A percentile compares a stretch with the other conserved stretches of the same genome.
Evolutionary conservation across 37 sponge, comb jelly and placozoan species (phyloP).

Genomic region (Halichondria panicea): DNA sequence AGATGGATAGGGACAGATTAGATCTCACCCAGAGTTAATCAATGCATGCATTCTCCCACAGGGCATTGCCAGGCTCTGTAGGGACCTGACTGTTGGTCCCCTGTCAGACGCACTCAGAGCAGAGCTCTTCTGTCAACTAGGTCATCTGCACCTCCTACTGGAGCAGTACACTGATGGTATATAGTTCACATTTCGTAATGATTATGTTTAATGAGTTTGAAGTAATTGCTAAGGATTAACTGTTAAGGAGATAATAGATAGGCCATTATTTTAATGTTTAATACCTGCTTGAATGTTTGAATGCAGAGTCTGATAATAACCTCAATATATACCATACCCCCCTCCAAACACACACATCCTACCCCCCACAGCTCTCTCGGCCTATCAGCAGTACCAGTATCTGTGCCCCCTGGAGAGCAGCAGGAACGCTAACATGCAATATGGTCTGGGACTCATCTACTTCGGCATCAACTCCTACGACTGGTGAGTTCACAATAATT

Average conservation of each 20-base stretch:
- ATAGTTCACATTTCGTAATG: no score
- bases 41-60: conserved; percentile 5
- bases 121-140: conserved; percentile 51
- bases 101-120: not conserved
- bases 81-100: not conserved
- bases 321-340: not conserved
- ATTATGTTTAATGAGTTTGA: no score
- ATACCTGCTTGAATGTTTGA: not conserved
- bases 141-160: conserved; percentile 81
- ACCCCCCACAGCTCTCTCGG: conserved; percentile 46
- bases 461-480: conserved; percentile 68
- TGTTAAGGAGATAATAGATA: no score
- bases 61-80: conserved; percentile 33
- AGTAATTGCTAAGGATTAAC: no score
- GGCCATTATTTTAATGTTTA: not conserved
- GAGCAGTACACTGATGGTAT: conserved; percentile 84
- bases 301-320: no score
- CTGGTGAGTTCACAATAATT: no score
- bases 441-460: conserved; percentile 87
- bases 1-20: no score
- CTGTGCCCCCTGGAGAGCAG: conserved; percentile 13
- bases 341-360: not conserved
- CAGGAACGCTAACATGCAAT: conserved; percentile 46
- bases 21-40: no score
- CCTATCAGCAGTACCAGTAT: conserved; percentile 56